Evolutionary conservation across 2,888 invertebrate species (phyloP), one percentile per base, ranked within the genome.

Genomic region (Callinectes sapidus): DNA sequence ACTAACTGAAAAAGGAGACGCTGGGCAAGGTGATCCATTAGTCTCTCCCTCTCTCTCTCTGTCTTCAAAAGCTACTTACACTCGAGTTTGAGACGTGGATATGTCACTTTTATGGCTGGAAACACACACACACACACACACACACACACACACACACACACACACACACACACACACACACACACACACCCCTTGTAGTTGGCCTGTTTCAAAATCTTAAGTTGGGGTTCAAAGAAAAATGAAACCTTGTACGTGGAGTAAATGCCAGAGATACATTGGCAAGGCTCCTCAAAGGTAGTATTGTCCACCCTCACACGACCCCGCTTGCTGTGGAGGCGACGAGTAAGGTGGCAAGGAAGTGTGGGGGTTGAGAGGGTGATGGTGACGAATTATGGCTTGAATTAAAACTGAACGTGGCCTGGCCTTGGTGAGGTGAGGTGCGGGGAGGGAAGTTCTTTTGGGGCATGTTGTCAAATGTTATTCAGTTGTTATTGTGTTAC

Each of bases 121-220:
- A 71, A 71, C n/a, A 28, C 28, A 23, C n/a, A 28, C n/a, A 71
- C 28, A 71, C 71, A 71, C 71, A 28, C 28, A 71, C 71, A 71
- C 71, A 28, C n/a, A 71, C 28, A 71, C 71, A 71, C 71, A 71
- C 71, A 71, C 71, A 71, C 71, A 71, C 28, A 61, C 61, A 61
- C 61, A 61, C 61, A 61, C 61, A 61, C 61, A 61, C 61, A 61
- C 61, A 61, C 61, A 61, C 61, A 61, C 61, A 61, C 61, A 61
- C 61, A 61, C 61, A 61, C 61, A 61, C 61, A 61, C 61, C 18
- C 61, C 61, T 18, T 23, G 18, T 61, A 61, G 61, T 61, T 61
- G 3, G 61, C 61, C 61, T 2, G 23, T 23, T 61, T 61, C 61
- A 61, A 48, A 48, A 48, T 8, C 8, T 48, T 48, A 48, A 48